These are phyloP conservation scores for Octomys mimax DNA, from an alignment of 2,797 vertebrate genomes.

Conservation along the genomic window DNA sequence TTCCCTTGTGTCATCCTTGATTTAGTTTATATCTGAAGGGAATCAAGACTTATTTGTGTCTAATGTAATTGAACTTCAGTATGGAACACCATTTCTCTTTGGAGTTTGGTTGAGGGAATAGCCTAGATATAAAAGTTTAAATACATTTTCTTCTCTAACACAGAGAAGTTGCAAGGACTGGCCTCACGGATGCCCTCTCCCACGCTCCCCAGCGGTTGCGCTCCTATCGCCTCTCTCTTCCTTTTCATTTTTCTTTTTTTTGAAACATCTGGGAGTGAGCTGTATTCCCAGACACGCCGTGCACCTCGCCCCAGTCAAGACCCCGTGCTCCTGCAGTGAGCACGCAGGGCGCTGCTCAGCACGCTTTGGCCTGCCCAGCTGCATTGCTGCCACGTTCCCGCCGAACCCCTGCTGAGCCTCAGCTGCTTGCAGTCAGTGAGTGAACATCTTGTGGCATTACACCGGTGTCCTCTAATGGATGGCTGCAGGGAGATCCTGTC, in stretches of 20 bases:
- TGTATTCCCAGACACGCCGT: not conserved
- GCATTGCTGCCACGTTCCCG: too few species aligned
- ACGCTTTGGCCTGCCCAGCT: not conserved
- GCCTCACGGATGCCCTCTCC: not conserved
- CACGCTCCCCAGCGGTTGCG: not conserved
- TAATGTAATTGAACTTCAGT: not conserved
- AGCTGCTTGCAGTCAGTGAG: not conserved
- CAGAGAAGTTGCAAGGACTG: not conserved
- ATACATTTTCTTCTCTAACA: too few species aligned
- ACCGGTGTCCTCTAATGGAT: not conserved
- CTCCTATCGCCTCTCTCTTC: not conserved
- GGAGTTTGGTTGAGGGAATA: not conserved
- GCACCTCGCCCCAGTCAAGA: not conserved
- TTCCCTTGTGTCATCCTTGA: not conserved
- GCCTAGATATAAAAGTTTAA: not conserved
- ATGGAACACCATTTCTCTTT: not conserved
- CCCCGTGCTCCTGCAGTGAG: too few species aligned
- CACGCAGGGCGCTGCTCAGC: not conserved
- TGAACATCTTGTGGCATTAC: too few species aligned
- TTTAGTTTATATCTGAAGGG: not conserved
- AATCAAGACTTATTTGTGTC: not conserved
- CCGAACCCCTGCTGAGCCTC: not conserved
- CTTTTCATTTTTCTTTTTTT: not conserved
- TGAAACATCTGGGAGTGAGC: not conserved
- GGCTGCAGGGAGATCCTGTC: not conserved